These are phyloP conservation scores for Sycon ciliatum DNA, from an alignment of 37 sponge, comb jelly and placozoan genomes.

Conservation along the genomic window DNA sequence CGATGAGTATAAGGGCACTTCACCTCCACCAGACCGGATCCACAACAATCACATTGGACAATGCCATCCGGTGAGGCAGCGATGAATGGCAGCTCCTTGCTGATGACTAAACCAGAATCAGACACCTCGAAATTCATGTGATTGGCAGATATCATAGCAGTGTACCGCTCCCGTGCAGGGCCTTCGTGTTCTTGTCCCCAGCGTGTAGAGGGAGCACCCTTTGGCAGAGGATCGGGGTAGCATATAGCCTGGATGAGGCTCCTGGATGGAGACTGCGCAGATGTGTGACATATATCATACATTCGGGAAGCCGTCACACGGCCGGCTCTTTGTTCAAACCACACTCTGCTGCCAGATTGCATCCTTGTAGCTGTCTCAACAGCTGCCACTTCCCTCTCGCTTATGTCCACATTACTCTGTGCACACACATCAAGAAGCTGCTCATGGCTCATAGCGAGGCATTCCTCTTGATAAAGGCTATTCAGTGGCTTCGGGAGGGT, in stretches of 20 bases:
- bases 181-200: too few relatives aligned
- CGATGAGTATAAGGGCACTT: neutral
- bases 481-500: conserved; percentile 29
- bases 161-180: too few relatives aligned
- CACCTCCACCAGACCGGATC: neutral
- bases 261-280: conserved; percentile 34
- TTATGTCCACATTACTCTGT: too few relatives aligned
- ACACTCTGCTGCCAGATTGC: conserved; percentile 24
- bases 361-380: conserved; percentile 26
- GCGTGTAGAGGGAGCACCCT: too few relatives aligned
- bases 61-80: conserved; percentile 2
- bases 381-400: conserved; percentile 17
- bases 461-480: conserved; percentile 17
- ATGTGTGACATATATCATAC: conserved; percentile 5
- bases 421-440: conserved; percentile 24
- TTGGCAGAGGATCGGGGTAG: conserved; percentile 42
- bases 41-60: neutral
- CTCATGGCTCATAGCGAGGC: conserved; percentile 18
- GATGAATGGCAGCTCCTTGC: too few relatives aligned
- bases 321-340: conserved; percentile 54
- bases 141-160: too few relatives aligned
- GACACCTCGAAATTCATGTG: too few relatives aligned
- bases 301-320: conserved; percentile 43
- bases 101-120: too few relatives aligned
- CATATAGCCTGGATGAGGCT: conserved; percentile 38